Evolutionary conservation across 2,888 invertebrate genomes (phyloP), one percentile per base, ranked within the genome.

Genomic region (Oscheius sp.): DNA sequence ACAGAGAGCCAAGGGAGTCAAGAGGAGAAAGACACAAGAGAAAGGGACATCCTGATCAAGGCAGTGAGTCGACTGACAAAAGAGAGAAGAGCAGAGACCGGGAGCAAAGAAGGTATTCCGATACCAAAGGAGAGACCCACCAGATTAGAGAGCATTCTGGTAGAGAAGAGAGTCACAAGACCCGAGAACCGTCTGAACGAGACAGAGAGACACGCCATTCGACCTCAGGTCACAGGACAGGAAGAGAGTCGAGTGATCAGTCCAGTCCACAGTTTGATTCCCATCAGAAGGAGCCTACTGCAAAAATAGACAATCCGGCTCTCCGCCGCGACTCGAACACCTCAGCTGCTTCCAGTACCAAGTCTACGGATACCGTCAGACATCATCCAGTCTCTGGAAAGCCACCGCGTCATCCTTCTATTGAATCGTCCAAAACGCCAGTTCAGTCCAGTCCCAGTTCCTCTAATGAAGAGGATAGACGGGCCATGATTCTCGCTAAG

Each of bases 301-400:
- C n/a, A 9, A 68, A 53, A 68, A 42, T 11, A 32, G 42, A 68
- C 32, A 37, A n/a, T 21, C 33, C 53, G n/a, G 0, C 42, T 2
- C 11, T 2, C 13, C 33, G 62, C 21, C 13, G 53, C 13, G 74
- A 74, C 13, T 74, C 74, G 4, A 29, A 13, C 5, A 48, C 29
- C n/a, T 74, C 74, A n/a, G 32, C 48, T 2, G 74, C 74, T 32
- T 74, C 74, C 32, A 74, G 74, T 35, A 42, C 21, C 2, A 66
- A 68, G 57, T 74, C 74, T 1, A 74, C 74, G 2, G 68, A 50
- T n/a, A 74, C 74, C 4, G 68, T 74, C 10, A 53, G 53, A 55
- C 55, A 73, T 35, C 65, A 37, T 3, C 50, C 51, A 10, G 68
- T 29, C 11, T 21, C 50, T 0, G 32, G 53, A 32, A 72, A 70